These are phyloP conservation scores for Phaethon lepturus DNA, from an alignment of 2,113 vertebrate genomes.

Conservation along the genomic window DNA sequence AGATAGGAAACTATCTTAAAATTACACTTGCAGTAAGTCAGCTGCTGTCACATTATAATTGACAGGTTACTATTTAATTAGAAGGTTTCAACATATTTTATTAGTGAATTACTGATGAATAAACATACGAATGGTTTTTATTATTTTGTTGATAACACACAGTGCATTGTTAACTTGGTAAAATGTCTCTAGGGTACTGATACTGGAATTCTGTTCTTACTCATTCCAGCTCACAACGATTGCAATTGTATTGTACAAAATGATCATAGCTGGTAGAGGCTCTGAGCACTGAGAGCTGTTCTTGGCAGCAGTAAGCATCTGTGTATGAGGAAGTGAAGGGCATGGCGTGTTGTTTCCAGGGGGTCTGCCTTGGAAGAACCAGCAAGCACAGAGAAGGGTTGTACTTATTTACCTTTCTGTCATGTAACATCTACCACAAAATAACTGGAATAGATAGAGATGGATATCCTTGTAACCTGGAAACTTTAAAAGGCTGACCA, in stretches of 20 bases:
- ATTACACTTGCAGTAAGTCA: not conserved
- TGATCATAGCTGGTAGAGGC: not conserved
- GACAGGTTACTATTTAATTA: slow-evolving; percentile 43
- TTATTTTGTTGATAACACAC: not conserved
- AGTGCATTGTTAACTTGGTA: not conserved
- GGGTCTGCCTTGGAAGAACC: not conserved
- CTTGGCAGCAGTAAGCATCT: not conserved
- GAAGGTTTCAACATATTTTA: slow-evolving; percentile 42
- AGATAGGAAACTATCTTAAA: not conserved
- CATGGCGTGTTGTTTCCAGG: not conserved
- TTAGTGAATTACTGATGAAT: slow-evolving; percentile 19
- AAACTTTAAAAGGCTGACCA: not conserved
- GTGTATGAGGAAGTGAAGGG: not conserved
- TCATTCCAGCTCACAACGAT: not conserved
- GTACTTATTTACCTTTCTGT: not conserved
- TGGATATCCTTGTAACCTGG: not conserved
- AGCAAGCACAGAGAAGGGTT: not conserved
- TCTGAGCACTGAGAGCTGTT: not conserved
- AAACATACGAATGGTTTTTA: not conserved
- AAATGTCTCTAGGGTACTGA: not conserved
- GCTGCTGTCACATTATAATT: slow-evolving; percentile 4
- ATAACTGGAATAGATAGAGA: no score
- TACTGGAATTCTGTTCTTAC: not conserved
- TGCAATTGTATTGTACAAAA: not conserved
- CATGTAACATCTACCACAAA: not conserved